Percentiles rank a stretch among this genome's conserved stretches.
Evolutionary conservation across 2,113 vertebrate genomes (phyloP).

Genomic region (Pluvianellus socialis): DNA sequence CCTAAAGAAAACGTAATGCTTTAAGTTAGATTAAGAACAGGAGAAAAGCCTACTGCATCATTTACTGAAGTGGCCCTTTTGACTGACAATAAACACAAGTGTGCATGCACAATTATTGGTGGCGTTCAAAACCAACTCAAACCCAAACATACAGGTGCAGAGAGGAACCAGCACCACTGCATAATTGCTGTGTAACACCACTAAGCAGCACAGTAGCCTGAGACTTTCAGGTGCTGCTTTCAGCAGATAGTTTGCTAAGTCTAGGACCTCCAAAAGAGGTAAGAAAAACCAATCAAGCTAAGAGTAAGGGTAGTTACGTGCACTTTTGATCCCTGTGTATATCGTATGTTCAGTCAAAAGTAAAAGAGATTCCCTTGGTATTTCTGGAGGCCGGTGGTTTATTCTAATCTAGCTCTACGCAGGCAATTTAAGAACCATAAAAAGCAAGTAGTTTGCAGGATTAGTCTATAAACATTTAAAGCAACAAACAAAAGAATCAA

Average conservation of each 20-base stretch:
- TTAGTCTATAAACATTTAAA: not conserved
- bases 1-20: conserved; percentile 66
- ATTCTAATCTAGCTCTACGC: not conserved
- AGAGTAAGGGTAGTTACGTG: not conserved
- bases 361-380: not conserved
- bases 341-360: not conserved
- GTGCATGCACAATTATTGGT: not conserved
- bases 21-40: not conserved
- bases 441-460: not conserved
- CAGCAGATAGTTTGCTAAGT: not conserved
- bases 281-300: not conserved
- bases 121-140: not conserved
- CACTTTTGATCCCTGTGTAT: not conserved
- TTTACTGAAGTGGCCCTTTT: not conserved
- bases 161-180: not conserved
- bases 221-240: not conserved
- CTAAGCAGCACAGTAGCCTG: not conserved
- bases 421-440: not conserved
- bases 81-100: not conserved
- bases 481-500: not conserved
- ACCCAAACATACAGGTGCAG: not conserved
- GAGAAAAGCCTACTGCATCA: not conserved
- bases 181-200: not conserved
- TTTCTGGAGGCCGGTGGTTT: not conserved
- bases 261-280: fast-evolving